Percentiles rank a stretch among this genome's conserved stretches.
These are phyloP conservation scores for Oryzaephilus surinamensis DNA, from an alignment of 1,140 invertebrate species.

Conservation along the genomic window DNA sequence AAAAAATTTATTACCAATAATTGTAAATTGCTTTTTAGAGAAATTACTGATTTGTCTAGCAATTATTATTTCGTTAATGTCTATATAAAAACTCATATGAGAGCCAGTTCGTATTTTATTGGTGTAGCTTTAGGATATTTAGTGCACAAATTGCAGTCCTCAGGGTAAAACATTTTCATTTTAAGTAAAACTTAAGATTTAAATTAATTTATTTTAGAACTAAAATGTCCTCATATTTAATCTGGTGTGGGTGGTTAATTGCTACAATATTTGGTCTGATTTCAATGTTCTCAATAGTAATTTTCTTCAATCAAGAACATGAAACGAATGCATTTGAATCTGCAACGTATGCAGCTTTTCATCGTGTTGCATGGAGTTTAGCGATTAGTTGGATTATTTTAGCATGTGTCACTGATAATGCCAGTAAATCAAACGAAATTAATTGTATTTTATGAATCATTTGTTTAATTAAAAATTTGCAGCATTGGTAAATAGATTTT, in stretches of 20 bases:
- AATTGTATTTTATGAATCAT: conserved; percentile 8
- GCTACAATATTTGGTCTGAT: conserved; percentile 42
- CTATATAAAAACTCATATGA: conserved; percentile 62
- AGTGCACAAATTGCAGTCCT: conserved; percentile 48
- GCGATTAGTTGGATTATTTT: conserved; percentile 59
- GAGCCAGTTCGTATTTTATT: conserved; percentile 53
- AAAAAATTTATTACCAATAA: conserved; percentile 3
- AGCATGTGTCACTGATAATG: conserved; percentile 59
- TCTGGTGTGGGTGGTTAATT: conserved; percentile 46
- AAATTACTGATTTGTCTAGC: conserved; percentile 46
- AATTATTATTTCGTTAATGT: conserved; percentile 51
- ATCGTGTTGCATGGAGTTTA: conserved; percentile 53
- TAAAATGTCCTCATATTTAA: conserved; percentile 39
- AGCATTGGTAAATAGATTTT: conserved; percentile 47
- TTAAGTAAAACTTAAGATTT: conserved; percentile 12
- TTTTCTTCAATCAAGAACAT: conserved; percentile 51
- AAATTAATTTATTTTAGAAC: conserved; percentile 36
- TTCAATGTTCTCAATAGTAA: conserved; percentile 47
- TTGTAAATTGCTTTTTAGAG: conserved; percentile 39
- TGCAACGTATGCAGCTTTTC: conserved; percentile 52
- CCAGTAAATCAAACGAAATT: too few species aligned
- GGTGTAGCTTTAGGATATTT: conserved; percentile 53
- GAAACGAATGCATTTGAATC: conserved; percentile 46
- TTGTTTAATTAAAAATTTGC: conserved; percentile 15
- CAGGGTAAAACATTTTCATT: conserved; percentile 37